Percentiles rank a stretch among this genome's conserved stretches.
Conservation (phyloP, 2,888 invertebrate genomes). For the Lamellibrachia satsuma region DNA sequence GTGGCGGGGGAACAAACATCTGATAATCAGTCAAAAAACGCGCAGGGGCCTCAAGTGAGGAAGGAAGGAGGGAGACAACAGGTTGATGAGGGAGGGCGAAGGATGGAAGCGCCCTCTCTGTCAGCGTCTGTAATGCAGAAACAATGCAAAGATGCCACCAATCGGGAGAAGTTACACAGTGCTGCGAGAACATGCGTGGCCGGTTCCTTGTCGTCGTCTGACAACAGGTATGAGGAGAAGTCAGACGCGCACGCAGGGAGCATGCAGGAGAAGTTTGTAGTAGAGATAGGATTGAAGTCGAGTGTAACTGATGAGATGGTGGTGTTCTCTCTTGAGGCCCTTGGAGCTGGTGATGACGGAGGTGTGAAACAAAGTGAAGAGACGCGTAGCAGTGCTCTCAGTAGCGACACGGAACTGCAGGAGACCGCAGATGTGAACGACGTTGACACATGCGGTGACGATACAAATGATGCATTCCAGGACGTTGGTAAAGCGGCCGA, state of each 20-base stretch:
- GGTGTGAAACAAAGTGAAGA: neutral
- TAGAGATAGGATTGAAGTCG: neutral
- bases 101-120: neutral
- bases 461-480: neutral
- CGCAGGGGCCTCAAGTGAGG: conserved; percentile 32
- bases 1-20: neutral
- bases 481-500: neutral
- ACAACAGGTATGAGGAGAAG: neutral
- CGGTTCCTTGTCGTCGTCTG: neutral
- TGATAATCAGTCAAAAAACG: conserved; percentile 35
- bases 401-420: neutral
- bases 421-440: neutral
- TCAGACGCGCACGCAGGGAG: neutral
- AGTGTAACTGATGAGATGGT: neutral
- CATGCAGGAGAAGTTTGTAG: conserved; percentile 4
- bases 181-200: neutral
- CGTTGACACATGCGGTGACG: neutral
- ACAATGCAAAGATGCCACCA: conserved; percentile 10
- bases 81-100: neutral
- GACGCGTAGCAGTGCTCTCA: neutral
- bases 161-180: conserved; percentile 8
- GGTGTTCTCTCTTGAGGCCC: conserved; percentile 10
- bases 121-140: neutral
- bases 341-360: neutral
- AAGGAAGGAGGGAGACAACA: neutral